A percentile compares a stretch with the other conserved stretches of the same genome.
Conservation (phyloP, 2,797 vertebrate genomes). For the Mus caroli region DNA sequence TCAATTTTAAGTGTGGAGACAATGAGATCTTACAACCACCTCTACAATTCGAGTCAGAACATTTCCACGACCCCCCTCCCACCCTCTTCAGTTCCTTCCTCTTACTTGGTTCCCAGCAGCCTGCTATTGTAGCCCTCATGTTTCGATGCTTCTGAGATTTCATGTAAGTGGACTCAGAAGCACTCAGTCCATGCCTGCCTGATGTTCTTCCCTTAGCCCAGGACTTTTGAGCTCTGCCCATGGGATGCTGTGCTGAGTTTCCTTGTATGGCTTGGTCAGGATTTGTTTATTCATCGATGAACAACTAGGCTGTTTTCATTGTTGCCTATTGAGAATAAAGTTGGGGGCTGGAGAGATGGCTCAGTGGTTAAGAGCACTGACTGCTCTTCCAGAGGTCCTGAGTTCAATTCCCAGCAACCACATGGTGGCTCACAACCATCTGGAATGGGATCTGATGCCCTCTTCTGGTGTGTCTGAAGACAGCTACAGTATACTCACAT, state of each 20-base stretch:
- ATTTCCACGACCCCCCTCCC: background rate
- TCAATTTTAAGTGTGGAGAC: background rate
- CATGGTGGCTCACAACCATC: too few species aligned
- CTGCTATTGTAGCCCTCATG: background rate
- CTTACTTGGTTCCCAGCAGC: background rate
- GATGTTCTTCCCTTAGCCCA: background rate
- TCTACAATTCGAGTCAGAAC: background rate
- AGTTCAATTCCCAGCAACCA: too few species aligned
- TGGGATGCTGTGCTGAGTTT: too few species aligned
- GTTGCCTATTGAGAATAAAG: conserved; percentile 48
- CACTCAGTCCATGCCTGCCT: background rate
- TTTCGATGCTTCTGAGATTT: conserved; percentile 44
- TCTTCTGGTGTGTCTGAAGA: too few species aligned
- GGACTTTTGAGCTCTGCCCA: background rate
- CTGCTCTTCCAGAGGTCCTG: too few species aligned
- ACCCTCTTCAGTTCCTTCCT: background rate
- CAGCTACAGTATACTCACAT: too few species aligned
- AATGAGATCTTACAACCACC: background rate
- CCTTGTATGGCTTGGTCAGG: background rate
- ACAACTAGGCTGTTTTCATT: conserved; percentile 2
- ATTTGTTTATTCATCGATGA: background rate
- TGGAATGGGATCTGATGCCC: too few species aligned
- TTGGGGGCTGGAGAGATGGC: too few species aligned
- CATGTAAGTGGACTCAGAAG: background rate
- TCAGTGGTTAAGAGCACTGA: too few species aligned